Evolutionary conservation across 2,113 vertebrate genomes (phyloP).

Genomic region (Podarcis raffonei): DNA sequence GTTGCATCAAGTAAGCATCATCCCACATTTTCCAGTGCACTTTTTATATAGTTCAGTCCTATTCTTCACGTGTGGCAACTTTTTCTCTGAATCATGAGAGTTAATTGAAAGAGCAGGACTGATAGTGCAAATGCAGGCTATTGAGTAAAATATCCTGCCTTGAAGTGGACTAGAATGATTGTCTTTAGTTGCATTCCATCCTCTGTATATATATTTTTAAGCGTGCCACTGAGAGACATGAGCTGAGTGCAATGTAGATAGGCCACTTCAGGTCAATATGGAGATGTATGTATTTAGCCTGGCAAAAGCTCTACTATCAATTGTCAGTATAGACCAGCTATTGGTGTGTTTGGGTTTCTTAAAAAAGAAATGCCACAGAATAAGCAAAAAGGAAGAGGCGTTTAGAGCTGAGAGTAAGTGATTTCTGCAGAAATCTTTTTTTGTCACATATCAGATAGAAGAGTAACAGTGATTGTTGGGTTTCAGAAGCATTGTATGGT

Average conservation of each 20-base stretch:
- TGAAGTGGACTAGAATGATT: background rate
- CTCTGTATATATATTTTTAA: fast-evolving
- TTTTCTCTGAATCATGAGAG: background rate
- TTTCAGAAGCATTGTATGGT: constrained; percentile 37
- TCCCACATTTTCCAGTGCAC: too few relatives aligned
- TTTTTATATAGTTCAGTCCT: background rate
- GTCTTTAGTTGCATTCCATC: background rate
- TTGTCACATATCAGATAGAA: constrained; percentile 16
- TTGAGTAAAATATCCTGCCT: background rate
- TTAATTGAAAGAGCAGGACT: background rate
- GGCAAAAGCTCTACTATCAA: constrained; percentile 14
- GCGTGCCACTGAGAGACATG: background rate
- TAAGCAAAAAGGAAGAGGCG: background rate
- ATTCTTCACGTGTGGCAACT: background rate
- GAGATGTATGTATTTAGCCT: background rate
- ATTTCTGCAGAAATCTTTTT: constrained; percentile 39
- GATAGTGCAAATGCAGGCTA: background rate
- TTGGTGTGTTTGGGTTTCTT: background rate
- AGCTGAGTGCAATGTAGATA: background rate
- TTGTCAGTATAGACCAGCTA: background rate
- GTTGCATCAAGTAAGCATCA: too few relatives aligned
- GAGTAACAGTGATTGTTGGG: constrained; percentile 12
- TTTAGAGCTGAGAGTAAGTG: constrained; percentile 32
- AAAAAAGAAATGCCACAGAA: background rate
- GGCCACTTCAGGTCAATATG: background rate